phyloP scores from a whole-genome alignment of 2,113 vertebrate genomes.

The Chelonoidis abingdonii region DNA sequence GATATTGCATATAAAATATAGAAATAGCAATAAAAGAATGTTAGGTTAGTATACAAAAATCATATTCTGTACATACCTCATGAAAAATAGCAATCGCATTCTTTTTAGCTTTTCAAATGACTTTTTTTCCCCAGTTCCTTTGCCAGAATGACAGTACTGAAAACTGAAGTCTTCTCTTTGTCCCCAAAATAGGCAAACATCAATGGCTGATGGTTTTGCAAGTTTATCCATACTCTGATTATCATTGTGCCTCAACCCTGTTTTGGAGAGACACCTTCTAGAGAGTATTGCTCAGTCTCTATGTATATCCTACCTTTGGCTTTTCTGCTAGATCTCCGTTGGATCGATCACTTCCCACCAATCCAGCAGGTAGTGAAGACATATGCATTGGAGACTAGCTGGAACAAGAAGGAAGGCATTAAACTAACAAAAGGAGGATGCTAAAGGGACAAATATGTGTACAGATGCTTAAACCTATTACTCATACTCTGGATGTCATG shows the following conservation, averaged over 20 bases:
- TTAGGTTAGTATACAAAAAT: neutral
- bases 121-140: neutral
- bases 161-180: neutral
- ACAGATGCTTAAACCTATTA: no score
- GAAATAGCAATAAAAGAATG: neutral
- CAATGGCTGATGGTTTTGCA: neutral
- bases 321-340: neutral
- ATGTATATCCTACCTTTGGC: neutral
- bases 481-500: neutral
- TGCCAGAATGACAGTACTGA: neutral
- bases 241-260: neutral
- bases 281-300: neutral
- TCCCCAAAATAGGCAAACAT: neutral
- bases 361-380: no score
- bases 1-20: neutral
- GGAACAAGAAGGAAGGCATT: no score
- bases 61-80: neutral
- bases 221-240: neutral
- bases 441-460: no score
- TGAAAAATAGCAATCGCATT: neutral
- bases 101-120: neutral
- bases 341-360: no score
- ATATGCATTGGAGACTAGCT: no score
- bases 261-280: neutral
- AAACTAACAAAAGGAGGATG: no score